Percentiles rank a stretch among this genome's conserved stretches.
Conservation (phyloP, 2,888 invertebrate species). For the Protophormia terraenovae region DNA sequence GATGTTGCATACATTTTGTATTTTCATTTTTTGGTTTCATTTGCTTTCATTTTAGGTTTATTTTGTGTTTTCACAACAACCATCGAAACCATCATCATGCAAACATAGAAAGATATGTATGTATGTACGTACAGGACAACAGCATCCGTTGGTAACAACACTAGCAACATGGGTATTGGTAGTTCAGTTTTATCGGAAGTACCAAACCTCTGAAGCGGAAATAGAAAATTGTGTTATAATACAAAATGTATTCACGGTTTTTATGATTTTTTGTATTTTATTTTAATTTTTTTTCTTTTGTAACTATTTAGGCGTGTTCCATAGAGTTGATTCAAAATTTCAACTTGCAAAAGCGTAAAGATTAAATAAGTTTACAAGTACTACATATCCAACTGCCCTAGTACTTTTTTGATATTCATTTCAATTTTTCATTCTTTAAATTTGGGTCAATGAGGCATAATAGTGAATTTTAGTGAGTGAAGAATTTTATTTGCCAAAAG, state of each 20-base stretch:
- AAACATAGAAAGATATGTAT: background rate
- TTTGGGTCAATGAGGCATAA: conserved; percentile 48
- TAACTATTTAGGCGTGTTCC: background rate
- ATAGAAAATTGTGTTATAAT: conserved; percentile 52
- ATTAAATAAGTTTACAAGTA: conserved; percentile 23
- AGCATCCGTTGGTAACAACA: conserved; percentile 13
- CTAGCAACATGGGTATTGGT: conserved; percentile 7
- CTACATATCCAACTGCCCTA: conserved; percentile 13
- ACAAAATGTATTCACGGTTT: conserved; percentile 1
- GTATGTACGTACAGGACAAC: background rate
- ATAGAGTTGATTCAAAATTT: background rate
- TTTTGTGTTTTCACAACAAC: background rate
- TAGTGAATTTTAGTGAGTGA: too few relatives aligned
- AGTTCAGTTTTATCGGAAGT: conserved; percentile 29
- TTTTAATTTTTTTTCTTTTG: background rate
- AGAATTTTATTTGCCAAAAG: conserved; percentile 15
- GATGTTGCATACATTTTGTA: conserved; percentile 16
- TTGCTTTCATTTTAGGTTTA: background rate
- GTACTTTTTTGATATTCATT: background rate
- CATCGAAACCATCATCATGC: conserved; percentile 26
- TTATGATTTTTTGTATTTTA: background rate
- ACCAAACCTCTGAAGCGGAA: conserved; percentile 39
- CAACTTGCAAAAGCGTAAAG: conserved; percentile 18
- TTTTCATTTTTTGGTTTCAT: background rate
- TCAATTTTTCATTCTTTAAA: conserved; percentile 23